Percentiles rank a stretch among this genome's conserved stretches.
phyloP scores from a whole-genome alignment of 2,888 invertebrate species.

The Resseliella maxima region DNA sequence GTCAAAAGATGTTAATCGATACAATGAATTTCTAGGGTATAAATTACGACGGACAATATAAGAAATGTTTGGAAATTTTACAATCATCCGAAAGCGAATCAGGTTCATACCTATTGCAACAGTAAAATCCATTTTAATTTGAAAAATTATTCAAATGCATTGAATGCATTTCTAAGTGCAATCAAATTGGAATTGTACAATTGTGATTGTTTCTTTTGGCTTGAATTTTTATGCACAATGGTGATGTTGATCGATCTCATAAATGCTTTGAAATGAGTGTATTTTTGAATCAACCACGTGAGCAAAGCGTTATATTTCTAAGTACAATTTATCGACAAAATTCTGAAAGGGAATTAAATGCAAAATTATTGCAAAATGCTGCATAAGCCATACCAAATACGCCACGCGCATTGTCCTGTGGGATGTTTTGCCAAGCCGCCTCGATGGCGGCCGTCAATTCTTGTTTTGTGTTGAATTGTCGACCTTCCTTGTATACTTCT shows the following conservation, averaged over 20 bases:
- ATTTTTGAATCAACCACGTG: slow-evolving; percentile 76
- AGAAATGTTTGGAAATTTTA: slow-evolving; percentile 67
- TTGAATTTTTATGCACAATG: slow-evolving; percentile 78
- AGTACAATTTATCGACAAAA: slow-evolving; percentile 80
- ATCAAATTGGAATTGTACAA: slow-evolving; percentile 80
- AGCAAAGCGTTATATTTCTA: slow-evolving; percentile 77
- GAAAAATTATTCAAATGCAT: slow-evolving; percentile 72
- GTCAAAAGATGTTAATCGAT: background rate
- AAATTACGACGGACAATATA: slow-evolving; percentile 67
- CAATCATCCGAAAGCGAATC: slow-evolving; percentile 60
- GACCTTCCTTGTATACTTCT: too few relatives aligned
- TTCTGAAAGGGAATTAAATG: slow-evolving; percentile 75
- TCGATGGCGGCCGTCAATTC: slow-evolving; percentile 81
- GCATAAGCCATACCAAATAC: slow-evolving; percentile 68
- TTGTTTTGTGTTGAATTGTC: slow-evolving; percentile 79
- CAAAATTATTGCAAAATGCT: slow-evolving; percentile 71
- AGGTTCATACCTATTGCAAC: slow-evolving; percentile 62
- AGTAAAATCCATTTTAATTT: slow-evolving; percentile 64
- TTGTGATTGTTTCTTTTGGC: slow-evolving; percentile 77
- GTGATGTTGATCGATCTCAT: slow-evolving; percentile 78
- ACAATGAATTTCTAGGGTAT: background rate
- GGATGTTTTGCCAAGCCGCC: slow-evolving; percentile 78
- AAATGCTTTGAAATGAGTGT: slow-evolving; percentile 89
- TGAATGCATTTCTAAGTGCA: slow-evolving; percentile 75
- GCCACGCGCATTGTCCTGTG: slow-evolving; percentile 79